phyloP scores from a whole-genome alignment of 2,888 invertebrate genomes.

The Drosophila hamatofila region DNA sequence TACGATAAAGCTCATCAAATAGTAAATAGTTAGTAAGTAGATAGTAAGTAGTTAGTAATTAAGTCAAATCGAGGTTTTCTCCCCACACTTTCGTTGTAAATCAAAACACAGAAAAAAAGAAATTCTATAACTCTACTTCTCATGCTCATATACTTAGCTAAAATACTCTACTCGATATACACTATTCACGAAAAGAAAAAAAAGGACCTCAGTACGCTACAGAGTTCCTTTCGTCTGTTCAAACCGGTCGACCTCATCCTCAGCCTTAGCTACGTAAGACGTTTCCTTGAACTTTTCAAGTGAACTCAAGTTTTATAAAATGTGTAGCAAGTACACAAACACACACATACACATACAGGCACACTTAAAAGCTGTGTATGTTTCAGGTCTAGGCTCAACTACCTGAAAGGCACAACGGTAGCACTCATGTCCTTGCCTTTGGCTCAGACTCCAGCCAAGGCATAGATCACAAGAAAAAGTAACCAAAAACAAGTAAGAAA shows the following conservation, averaged over 20 bases:
- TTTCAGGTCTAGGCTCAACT: conserved; percentile 70
- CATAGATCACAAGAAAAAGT: conserved; percentile 13
- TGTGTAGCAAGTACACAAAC: conserved; percentile 74
- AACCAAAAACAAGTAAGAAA: too few relatives aligned
- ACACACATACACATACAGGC: conserved; percentile 6
- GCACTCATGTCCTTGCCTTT: conserved; percentile 6
- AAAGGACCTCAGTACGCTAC: conserved; percentile 47
- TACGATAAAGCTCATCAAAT: neutral
- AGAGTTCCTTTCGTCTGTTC: conserved; percentile 9
- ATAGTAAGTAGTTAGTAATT: too few relatives aligned
- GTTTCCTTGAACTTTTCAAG: conserved; percentile 79
- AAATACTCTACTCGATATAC: neutral
- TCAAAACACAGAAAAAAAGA: too few relatives aligned
- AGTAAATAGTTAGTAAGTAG: too few relatives aligned
- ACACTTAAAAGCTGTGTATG: conserved; percentile 19
- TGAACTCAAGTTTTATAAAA: conserved; percentile 81
- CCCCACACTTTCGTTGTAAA: too few relatives aligned
- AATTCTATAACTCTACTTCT: too few relatives aligned
- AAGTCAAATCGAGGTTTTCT: too few relatives aligned
- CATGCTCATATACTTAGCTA: neutral
- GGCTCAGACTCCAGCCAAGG: conserved; percentile 5
- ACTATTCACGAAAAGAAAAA: conserved; percentile 28
- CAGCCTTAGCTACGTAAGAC: conserved; percentile 44
- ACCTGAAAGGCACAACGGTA: conserved; percentile 54
- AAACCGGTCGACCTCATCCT: conserved; percentile 68